Percentiles rank a stretch among this genome's conserved stretches.
Conservation (phyloP, 2,888 invertebrate species). For the Biston stratarius region DNA sequence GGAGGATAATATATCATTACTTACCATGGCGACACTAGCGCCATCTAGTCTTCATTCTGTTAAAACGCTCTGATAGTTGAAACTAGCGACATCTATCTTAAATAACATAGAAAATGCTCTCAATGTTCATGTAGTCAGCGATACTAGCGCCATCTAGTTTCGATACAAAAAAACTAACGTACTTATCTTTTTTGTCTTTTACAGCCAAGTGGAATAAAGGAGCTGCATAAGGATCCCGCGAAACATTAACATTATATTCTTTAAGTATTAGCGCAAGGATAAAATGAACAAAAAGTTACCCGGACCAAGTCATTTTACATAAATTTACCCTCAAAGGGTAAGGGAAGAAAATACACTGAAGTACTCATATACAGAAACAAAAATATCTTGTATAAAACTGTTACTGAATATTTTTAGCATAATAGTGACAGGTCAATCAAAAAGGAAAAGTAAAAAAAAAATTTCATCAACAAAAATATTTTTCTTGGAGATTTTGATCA, state of each 20-base stretch:
- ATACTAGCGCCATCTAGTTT: neutral
- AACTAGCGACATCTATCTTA: too few species aligned
- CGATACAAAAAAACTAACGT: neutral
- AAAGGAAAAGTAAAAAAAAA: neutral
- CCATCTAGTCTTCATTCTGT: neutral
- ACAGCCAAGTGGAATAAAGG: conserved; percentile 75
- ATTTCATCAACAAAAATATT: too few species aligned
- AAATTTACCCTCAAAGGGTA: neutral
- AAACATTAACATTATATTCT: conserved; percentile 46
- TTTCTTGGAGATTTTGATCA: too few species aligned
- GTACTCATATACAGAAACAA: neutral
- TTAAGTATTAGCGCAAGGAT: conserved; percentile 75
- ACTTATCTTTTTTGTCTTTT: conserved; percentile 47
- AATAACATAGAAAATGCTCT: too few species aligned
- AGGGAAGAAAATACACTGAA: neutral
- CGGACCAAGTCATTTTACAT: conserved; percentile 28
- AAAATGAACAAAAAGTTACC: conserved; percentile 28
- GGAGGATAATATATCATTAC: too few species aligned
- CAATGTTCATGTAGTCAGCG: neutral
- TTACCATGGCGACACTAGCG: neutral
- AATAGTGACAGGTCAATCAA: neutral
- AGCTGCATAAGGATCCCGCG: conserved; percentile 39
- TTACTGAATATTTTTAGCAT: neutral
- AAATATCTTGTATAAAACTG: neutral
- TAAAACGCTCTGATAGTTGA: too few species aligned